Conservation (phyloP, 2,113 vertebrate species). For the Heterochromis multidens region DNA sequence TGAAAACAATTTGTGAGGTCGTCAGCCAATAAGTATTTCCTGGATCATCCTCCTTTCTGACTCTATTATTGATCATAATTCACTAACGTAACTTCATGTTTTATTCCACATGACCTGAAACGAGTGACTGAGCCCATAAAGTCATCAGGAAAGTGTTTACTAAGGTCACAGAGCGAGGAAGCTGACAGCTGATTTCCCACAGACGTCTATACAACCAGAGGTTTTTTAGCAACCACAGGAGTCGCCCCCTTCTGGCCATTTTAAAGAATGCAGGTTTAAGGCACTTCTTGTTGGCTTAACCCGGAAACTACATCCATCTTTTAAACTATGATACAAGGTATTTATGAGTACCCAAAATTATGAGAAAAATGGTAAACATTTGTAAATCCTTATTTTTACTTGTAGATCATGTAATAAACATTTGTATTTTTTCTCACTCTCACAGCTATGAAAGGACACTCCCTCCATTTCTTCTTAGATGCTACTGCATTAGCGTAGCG, state of each 20-base stretch:
- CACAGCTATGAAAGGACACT: neutral
- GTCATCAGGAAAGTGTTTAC: no score
- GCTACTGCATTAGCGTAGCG: neutral
- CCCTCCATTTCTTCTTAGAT: neutral
- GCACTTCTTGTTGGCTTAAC: neutral
- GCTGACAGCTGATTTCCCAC: no score
- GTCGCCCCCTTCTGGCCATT: neutral
- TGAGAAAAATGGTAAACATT: neutral
- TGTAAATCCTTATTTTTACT: neutral
- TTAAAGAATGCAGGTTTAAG: neutral
- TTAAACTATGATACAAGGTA: neutral
- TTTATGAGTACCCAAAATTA: neutral
- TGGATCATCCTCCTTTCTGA: no score
- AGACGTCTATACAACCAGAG: no score
- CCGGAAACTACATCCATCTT: neutral
- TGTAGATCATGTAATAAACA: neutral
- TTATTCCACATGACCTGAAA: no score
- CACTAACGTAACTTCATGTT: no score
- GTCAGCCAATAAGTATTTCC: no score
- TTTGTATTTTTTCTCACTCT: neutral
- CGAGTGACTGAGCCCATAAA: no score
- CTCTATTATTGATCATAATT: no score
- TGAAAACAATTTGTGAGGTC: no score
- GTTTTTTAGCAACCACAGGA: neutral
- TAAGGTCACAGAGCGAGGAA: no score